Evolutionary conservation across 2,113 vertebrate genomes (phyloP).

Genomic region (Rhynchopsitta pachyrhyncha): DNA sequence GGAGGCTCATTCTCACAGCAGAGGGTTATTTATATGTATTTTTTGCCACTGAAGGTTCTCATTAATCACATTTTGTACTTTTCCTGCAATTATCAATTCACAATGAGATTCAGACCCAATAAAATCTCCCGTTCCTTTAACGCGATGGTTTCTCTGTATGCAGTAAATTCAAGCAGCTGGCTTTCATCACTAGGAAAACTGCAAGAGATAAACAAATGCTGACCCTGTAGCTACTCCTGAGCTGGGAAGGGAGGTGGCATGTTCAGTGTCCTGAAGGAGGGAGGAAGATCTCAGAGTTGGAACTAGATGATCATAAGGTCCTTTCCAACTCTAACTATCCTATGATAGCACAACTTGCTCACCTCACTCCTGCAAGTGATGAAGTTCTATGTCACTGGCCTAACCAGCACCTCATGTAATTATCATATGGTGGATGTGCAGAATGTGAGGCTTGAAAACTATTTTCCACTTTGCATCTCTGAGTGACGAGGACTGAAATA

Average conservation of each 20-base stretch:
- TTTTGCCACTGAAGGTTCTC: background rate
- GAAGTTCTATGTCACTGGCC: background rate
- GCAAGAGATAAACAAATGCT: constrained; percentile 51
- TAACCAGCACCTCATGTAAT: background rate
- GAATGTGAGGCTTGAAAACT: background rate
- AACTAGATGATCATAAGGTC: background rate
- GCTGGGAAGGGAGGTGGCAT: background rate
- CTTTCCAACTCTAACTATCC: background rate
- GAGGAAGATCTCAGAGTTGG: background rate
- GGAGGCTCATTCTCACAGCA: background rate
- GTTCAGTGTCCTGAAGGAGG: background rate
- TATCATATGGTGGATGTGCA: background rate
- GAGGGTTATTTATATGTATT: background rate
- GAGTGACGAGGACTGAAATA: background rate
- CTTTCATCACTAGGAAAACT: constrained; percentile 55
- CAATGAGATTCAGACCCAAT: background rate
- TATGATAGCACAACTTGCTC: background rate
- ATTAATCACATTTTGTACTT: constrained; percentile 27
- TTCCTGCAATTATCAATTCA: constrained; percentile 35
- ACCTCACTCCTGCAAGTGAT: background rate
- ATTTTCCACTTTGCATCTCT: background rate
- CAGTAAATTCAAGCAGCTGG: constrained; percentile 56
- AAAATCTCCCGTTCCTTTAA: background rate
- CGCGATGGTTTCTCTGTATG: background rate
- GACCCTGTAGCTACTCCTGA: constrained; percentile 1